Evolutionary conservation across 2,797 vertebrate species (phyloP), one percentile per base, ranked within the genome.

Genomic region (Threskiornis aethiopicus): DNA sequence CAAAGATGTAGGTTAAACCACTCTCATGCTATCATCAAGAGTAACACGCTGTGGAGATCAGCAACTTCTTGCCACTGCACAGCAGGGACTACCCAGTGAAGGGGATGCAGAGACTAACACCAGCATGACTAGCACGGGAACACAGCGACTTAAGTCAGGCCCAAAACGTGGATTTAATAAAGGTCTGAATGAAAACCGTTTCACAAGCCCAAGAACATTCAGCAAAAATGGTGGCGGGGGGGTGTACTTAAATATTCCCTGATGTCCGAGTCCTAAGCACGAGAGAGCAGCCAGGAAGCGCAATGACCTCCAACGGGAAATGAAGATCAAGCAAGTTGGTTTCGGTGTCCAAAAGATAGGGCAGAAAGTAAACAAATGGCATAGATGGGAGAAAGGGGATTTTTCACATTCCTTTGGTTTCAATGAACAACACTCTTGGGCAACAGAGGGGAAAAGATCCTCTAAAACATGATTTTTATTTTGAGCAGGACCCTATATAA

Each of bases 321-420:
- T 83, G 55, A 95, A 95, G 76, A 94, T 90, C 41, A 82, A 79
- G 80, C 76, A 84, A 91, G 70, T 5, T 78, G 91, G 81, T 78
- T 90, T 82, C 52, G n/a, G 19, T 0, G 25, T 90, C 76, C 77
- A 64, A 59, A 89, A 73, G n/a, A 95, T 11, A 66, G 93, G 79
- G 82, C 77, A 92, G 47, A 93, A 80, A 88, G 54, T 70, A 95
- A 96, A 95, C 72, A 94, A 92, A 92, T 42, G 5, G 16, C 91
- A 95, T 6, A 46, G 84, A 93, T 0, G 7, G 46, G 85, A 87
- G 58, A 81, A 94, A 88, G 44, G 92, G 88, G 55, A 77, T 91
- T 94, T 89, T 96, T 91, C 80, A 94, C 69, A 93, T 96, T 96
- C 95, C 83, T 96, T 96, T 97, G 94, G 97, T 95, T 97, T 95